Conservation (phyloP, 2,797 vertebrate genomes). For the Microchirus variegatus region DNA sequence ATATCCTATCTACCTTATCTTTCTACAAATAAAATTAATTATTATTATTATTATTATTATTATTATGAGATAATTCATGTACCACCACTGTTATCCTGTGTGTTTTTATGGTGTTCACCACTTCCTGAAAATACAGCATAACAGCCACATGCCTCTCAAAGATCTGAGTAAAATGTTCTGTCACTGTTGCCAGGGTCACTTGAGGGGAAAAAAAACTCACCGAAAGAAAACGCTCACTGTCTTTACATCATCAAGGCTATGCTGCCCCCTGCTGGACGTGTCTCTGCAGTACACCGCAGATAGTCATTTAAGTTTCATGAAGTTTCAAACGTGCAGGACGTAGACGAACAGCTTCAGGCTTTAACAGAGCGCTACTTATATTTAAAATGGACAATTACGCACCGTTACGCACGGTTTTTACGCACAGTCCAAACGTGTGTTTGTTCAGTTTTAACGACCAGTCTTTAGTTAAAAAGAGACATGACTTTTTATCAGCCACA, state of each 20-base stretch:
- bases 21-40: too few species aligned
- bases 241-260: conserved; percentile 24
- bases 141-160: background rate
- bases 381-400: too few species aligned
- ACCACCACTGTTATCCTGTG: too few species aligned
- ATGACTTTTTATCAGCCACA: background rate
- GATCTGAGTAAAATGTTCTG: background rate
- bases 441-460: background rate
- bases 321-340: too few species aligned
- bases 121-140: too few species aligned
- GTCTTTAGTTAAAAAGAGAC: background rate
- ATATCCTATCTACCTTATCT: too few species aligned
- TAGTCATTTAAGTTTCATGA: too few species aligned
- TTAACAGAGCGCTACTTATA: too few species aligned
- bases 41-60: too few species aligned
- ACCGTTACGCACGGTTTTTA: background rate
- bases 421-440: background rate
- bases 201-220: conserved; percentile 6
- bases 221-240: background rate
- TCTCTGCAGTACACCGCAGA: background rate
- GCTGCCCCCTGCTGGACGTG: conserved; percentile 56
- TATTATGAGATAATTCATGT: too few species aligned
- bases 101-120: too few species aligned
- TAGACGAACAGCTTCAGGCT: too few species aligned
- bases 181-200: background rate